These are phyloP conservation scores for Lytechinus variegatus DNA, from an alignment of 35 echinoderm and acorn worm species.

Conservation along the genomic window DNA sequence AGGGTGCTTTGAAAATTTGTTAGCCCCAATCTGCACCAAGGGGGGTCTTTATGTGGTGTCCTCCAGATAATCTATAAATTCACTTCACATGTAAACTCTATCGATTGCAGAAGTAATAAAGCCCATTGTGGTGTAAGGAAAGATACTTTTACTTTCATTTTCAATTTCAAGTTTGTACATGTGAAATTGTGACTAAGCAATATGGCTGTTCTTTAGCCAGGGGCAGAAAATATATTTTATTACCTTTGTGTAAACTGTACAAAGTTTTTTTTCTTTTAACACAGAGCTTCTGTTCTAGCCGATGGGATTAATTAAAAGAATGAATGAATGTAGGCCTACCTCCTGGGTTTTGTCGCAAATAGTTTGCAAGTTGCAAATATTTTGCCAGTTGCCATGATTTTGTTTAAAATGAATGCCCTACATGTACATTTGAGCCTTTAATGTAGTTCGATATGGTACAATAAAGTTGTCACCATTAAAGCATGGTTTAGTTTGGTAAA, in stretches of 20 bases:
- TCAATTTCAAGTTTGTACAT: background rate
- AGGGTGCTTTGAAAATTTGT: background rate
- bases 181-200: background rate
- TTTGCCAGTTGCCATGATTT: no score
- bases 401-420: no score
- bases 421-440: no score
- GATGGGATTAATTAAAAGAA: no score
- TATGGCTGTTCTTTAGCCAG: background rate
- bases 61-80: background rate
- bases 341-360: no score
- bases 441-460: no score
- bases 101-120: background rate
- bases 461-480: no score
- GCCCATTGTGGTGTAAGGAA: background rate
- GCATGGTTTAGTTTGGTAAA: no score
- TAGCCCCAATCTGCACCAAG: background rate
- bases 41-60: background rate
- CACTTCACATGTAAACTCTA: background rate
- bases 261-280: no score
- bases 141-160: conserved; percentile 5
- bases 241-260: background rate
- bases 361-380: no score
- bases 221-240: background rate
- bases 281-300: no score
- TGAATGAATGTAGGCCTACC: no score